Percentiles rank a stretch among this genome's conserved stretches.
These are phyloP conservation scores for Lucifuga dentata DNA, from an alignment of 2,113 vertebrate species.

Conservation along the genomic window DNA sequence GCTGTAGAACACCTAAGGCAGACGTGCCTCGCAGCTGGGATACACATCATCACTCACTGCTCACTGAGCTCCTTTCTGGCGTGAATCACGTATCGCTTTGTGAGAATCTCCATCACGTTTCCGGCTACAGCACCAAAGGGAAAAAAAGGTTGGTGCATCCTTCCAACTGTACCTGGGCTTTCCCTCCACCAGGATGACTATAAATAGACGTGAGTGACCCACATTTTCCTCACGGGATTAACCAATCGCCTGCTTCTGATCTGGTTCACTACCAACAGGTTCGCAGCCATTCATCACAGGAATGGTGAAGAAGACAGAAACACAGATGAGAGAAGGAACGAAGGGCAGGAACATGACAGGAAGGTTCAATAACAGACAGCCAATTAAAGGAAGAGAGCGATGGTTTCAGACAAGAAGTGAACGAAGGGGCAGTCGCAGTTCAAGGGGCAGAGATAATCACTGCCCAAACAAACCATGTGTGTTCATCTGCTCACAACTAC, in stretches of 20 bases:
- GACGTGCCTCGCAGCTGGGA: not conserved
- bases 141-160: not conserved
- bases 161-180: conserved; percentile 51
- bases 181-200: conserved; percentile 30
- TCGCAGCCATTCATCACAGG: conserved; percentile 55
- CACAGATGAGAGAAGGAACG: not conserved
- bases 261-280: conserved; percentile 52
- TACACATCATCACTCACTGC: conserved; percentile 28
- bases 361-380: conserved; percentile 34
- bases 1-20: conserved; percentile 39
- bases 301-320: conserved; percentile 41
- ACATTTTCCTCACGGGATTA: conserved; percentile 68
- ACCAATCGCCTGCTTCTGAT: conserved; percentile 56
- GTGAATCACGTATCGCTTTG: conserved; percentile 24
- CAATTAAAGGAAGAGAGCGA: conserved; percentile 50
- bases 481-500: conserved; percentile 14
- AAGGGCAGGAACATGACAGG: conserved; percentile 5
- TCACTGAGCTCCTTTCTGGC: not conserved
- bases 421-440: conserved; percentile 3
- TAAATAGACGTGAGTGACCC: conserved; percentile 70
- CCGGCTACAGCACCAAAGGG: not conserved
- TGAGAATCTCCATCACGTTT: not conserved
- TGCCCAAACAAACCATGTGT: conserved; percentile 11
- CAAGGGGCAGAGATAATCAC: conserved; percentile 11
- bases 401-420: conserved; percentile 33